Evolutionary conservation across 1,140 invertebrate species (phyloP).

Genomic region (Antheraea pernyi): DNA sequence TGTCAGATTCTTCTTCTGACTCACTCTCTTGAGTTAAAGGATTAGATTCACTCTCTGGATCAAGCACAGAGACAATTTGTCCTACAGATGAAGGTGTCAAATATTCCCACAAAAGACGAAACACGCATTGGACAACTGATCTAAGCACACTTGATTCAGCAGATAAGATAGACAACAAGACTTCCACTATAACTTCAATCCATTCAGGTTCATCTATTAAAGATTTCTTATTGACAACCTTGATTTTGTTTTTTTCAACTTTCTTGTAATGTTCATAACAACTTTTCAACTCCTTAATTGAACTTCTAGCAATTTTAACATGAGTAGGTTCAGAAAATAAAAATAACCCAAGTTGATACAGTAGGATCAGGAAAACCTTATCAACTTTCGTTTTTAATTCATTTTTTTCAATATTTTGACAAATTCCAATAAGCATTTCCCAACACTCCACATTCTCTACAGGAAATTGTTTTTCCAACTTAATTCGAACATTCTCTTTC

Average conservation of each 20-base stretch:
- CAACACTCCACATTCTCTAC: slow-evolving; percentile 80
- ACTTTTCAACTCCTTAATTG: slow-evolving; percentile 84
- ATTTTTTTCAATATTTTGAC: slow-evolving; percentile 67
- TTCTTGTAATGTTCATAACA: slow-evolving; percentile 83
- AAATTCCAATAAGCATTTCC: slow-evolving; percentile 80
- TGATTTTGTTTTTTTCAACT: slow-evolving; percentile 60
- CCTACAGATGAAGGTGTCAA: slow-evolving; percentile 84
- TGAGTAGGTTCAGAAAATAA: slow-evolving; percentile 82
- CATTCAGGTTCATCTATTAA: slow-evolving; percentile 83
- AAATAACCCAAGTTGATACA: slow-evolving; percentile 86
- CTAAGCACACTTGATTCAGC: slow-evolving; percentile 84
- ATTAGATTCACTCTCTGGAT: slow-evolving; percentile 83
- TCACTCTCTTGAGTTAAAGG: slow-evolving; percentile 72
- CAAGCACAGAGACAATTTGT: slow-evolving; percentile 87
- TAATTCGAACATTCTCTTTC: slow-evolving; percentile 68
- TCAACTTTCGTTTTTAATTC: slow-evolving; percentile 67
- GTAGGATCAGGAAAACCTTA: slow-evolving; percentile 83
- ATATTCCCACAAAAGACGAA: slow-evolving; percentile 85
- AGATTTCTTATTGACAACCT: slow-evolving; percentile 29
- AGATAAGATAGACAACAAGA: slow-evolving; percentile 86
- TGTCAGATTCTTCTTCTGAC: slow-evolving; percentile 38
- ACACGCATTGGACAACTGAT: slow-evolving; percentile 85
- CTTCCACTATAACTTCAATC: slow-evolving; percentile 89
- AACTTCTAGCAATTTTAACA: slow-evolving; percentile 82
- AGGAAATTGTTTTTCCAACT: slow-evolving; percentile 77